Base-by-base conservation (phyloP, 1,140 invertebrate species). In the Marisa cornuarietis region DNA sequence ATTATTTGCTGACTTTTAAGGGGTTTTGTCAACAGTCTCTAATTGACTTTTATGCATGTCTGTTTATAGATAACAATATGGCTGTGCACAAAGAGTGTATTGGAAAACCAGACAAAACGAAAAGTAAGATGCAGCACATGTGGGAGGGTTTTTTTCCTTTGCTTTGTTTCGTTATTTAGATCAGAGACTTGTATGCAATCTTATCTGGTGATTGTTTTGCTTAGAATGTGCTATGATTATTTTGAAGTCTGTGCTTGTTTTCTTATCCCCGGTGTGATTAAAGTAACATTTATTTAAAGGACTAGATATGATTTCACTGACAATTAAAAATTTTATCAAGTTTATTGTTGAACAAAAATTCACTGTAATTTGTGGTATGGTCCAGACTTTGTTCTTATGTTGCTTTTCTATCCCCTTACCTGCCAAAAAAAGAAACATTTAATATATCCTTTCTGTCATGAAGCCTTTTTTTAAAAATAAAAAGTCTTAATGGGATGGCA, bases 21-120 rank as follows among this genome's bases (percentile, higher is more conserved):
- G 31, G 31, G 31, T 42, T 42, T 42, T 42, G 31, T 42, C 31
- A 42, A 42, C 31, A 42, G 31, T 74, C 54, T 0, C 54, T 9
- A 42, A 24, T 42, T 42, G 31, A 71, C 3, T 75, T 71, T 22
- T 76, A 22, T 77, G 31, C 54, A 61, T 81, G 63, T 82, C 66
- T 74, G 20, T 79, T 86, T 85, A 68, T 86, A 90, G 90, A 87
- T 52, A 86, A 84, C n/a, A 84, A 87, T 62, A 84, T 86, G 75
- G 85, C 83, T 79, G 90, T 90, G 20, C 90, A 90, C 82, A 90
- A 90, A 83, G 90, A 90, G 83, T 90, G 90, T 82, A 89, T 90
- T 62, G 85, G 86, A n/a, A 90, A 90, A 80, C 73, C 83, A 54
- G 42, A 31, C 42, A 54, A 79, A 49, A 66, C 52, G n/a, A 72